These are phyloP conservation scores for Trochalopteron elliotii DNA, from an alignment of 2,113 vertebrate genomes.

Conservation along the genomic window DNA sequence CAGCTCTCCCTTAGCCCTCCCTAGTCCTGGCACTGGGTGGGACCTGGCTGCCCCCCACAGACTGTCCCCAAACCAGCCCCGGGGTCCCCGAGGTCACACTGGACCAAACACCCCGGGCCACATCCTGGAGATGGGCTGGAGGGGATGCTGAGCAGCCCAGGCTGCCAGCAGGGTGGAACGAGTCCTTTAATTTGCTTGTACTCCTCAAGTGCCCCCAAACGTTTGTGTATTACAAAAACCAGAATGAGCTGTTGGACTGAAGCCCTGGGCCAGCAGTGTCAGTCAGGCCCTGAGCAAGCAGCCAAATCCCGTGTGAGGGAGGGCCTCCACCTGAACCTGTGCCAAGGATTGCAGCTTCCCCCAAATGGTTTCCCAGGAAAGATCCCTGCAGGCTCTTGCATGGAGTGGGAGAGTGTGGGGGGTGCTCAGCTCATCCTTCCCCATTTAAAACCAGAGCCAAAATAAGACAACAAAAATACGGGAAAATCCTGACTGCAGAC, in stretches of 20 bases:
- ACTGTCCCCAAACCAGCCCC: background rate
- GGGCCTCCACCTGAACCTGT: accelerated
- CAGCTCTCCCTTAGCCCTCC: background rate
- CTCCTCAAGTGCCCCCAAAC: background rate
- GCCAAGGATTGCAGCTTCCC: background rate
- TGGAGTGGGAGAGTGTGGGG: background rate
- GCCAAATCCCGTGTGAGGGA: accelerated
- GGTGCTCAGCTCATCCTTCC: background rate
- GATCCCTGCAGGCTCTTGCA: accelerated
- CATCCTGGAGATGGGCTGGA: accelerated
- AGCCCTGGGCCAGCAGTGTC: accelerated
- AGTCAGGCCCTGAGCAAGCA: accelerated
- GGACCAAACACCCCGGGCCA: accelerated
- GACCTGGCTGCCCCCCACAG: background rate
- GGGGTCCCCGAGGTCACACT: accelerated
- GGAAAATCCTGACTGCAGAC: background rate
- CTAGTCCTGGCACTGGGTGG: accelerated
- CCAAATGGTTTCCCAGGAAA: accelerated
- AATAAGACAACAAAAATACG: background rate
- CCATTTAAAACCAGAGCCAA: background rate
- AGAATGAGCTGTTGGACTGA: accelerated
- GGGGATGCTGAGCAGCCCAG: background rate
- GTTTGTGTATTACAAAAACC: accelerated
- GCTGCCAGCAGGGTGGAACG: accelerated
- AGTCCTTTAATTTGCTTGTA: accelerated